Conservation (phyloP, 2,113 vertebrate species). For the Sinocyclocheilus anshuiensis region DNA sequence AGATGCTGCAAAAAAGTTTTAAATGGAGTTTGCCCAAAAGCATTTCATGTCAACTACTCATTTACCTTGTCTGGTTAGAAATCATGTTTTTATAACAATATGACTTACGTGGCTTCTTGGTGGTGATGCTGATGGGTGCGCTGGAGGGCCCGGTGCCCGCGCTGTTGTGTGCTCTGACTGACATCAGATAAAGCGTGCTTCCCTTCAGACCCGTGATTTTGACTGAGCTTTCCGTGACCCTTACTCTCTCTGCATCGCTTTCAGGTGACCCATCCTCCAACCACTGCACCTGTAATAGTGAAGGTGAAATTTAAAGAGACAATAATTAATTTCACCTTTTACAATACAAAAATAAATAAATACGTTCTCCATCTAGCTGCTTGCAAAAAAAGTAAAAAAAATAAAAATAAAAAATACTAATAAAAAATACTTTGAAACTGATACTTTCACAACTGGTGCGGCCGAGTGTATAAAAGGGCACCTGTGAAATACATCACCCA, state of each 20-base stretch:
- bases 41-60: background rate
- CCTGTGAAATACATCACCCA: too few relatives aligned
- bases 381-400: background rate
- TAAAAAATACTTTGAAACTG: too few relatives aligned
- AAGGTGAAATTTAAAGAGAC: background rate
- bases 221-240: constrained; percentile 76
- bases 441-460: too few relatives aligned
- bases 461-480: too few relatives aligned
- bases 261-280: constrained; percentile 83
- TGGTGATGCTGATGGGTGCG: constrained; percentile 81
- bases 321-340: background rate
- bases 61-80: background rate
- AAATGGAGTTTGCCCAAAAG: background rate
- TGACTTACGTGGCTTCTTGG: constrained; percentile 89
- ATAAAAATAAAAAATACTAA: too few relatives aligned
- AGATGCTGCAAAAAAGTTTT: background rate
- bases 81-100: background rate
- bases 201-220: constrained; percentile 81
- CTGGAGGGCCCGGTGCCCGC: constrained; percentile 86
- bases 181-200: constrained; percentile 81
- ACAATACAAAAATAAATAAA: background rate
- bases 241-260: constrained; percentile 77
- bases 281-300: constrained; percentile 78
- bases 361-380: background rate
- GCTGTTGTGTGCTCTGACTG: constrained; percentile 86